Percentiles rank a stretch among this genome's conserved stretches.
Evolutionary conservation across 2,888 invertebrate genomes (phyloP).

Genomic region (Rhingia rostrata): DNA sequence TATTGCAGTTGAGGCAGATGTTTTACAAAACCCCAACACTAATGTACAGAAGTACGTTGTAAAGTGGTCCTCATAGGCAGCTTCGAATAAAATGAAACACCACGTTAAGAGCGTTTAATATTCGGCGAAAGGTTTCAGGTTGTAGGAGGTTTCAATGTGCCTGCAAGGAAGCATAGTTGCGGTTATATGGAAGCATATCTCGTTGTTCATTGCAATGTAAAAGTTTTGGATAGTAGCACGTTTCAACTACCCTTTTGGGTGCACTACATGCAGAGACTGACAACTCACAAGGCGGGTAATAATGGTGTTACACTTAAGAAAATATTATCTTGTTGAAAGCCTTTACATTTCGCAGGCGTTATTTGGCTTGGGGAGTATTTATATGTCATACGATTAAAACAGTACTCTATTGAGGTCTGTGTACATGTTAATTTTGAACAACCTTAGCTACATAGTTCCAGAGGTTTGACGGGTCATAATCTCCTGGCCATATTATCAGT

Average conservation of each 20-base stretch:
- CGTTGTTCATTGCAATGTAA: conserved; percentile 22
- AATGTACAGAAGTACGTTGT: conserved; percentile 30
- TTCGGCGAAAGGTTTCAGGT: not conserved
- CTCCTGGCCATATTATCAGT: too few species aligned
- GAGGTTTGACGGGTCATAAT: too few species aligned
- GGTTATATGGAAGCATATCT: conserved; percentile 32
- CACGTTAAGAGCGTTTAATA: conserved; percentile 45
- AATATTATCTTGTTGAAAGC: too few species aligned
- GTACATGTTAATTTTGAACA: too few species aligned
- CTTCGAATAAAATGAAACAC: conserved; percentile 49
- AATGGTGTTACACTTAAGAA: too few species aligned
- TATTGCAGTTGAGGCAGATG: conserved; percentile 42
- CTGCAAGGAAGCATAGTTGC: not conserved
- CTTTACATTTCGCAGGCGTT: too few species aligned
- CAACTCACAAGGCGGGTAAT: not conserved
- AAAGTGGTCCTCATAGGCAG: conserved; percentile 60
- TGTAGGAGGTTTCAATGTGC: not conserved
- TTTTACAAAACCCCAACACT: conserved; percentile 47
- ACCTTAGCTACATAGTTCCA: too few species aligned
- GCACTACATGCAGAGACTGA: conserved; percentile 1
- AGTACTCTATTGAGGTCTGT: too few species aligned
- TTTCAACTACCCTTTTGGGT: conserved; percentile 51
- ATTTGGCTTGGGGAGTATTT: too few species aligned
- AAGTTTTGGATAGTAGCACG: not conserved
- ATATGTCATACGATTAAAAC: too few species aligned